phyloP scores from a whole-genome alignment of 2,888 invertebrate species.

The Athrips mouffetella region DNA sequence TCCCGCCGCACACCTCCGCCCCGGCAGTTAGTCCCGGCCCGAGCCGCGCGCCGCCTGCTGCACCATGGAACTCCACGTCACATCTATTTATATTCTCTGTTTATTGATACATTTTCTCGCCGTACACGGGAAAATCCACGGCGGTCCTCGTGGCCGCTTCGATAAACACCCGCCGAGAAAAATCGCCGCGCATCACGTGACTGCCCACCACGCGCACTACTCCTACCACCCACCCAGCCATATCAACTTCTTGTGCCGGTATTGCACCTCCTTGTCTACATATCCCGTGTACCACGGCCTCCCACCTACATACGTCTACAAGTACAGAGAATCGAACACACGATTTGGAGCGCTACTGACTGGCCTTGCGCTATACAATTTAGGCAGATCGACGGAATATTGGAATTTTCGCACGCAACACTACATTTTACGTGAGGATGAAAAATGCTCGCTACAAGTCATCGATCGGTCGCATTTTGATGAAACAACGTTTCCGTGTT shows the following conservation, averaged over 20 bases:
- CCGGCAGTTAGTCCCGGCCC: slow-evolving; percentile 56
- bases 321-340: slow-evolving; percentile 53
- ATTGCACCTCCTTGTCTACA: slow-evolving; percentile 44
- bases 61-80: slow-evolving; percentile 49
- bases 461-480: slow-evolving; percentile 51
- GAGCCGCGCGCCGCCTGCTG: slow-evolving; percentile 51
- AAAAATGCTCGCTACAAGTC: slow-evolving; percentile 61
- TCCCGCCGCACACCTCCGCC: slow-evolving; percentile 40
- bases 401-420: slow-evolving; percentile 39
- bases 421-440: slow-evolving; percentile 43
- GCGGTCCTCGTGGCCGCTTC: slow-evolving; percentile 46
- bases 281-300: slow-evolving; percentile 64
- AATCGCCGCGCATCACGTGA: slow-evolving; percentile 40
- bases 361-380: slow-evolving; percentile 64
- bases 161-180: slow-evolving; percentile 25
- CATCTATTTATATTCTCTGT: slow-evolving; percentile 34
- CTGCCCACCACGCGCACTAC: slow-evolving; percentile 53
- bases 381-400: slow-evolving; percentile 49
- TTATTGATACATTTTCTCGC: slow-evolving; percentile 22
- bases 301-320: slow-evolving; percentile 62
- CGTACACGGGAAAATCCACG: slow-evolving; percentile 47
- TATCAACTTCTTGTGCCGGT: slow-evolving; percentile 54
- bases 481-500: slow-evolving; percentile 59
- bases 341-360: slow-evolving; percentile 56
- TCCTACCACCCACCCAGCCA: slow-evolving; percentile 62